phyloP scores from a whole-genome alignment of 2,797 vertebrate species.

The Tragelaphus oryx region DNA sequence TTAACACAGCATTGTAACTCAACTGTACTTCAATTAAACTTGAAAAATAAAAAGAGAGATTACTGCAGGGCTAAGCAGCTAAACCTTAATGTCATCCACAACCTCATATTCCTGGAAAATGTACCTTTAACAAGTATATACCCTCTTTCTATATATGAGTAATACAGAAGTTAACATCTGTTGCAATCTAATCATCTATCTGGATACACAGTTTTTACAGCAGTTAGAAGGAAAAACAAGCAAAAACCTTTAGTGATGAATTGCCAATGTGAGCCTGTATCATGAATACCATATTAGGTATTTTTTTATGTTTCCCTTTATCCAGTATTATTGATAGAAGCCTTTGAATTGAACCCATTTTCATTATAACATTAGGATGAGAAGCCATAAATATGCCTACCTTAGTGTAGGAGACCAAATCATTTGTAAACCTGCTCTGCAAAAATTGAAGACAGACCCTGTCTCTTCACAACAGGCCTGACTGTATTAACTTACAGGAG shows the following conservation, averaged over 20 bases:
- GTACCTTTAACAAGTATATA: slow-evolving; percentile 3
- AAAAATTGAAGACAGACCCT: slow-evolving; percentile 50
- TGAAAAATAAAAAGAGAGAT: neutral
- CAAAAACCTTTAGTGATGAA: slow-evolving; percentile 68
- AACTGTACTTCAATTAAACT: neutral
- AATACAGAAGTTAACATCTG: slow-evolving; percentile 71
- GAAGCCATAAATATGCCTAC: slow-evolving; percentile 63
- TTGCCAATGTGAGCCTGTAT: slow-evolving; percentile 61
- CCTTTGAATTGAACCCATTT: slow-evolving; percentile 67
- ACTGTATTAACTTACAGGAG: slow-evolving; percentile 15
- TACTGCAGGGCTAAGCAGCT: neutral
- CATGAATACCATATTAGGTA: slow-evolving; percentile 58
- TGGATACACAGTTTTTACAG: slow-evolving; percentile 70
- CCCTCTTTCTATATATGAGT: neutral
- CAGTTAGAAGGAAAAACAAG: neutral
- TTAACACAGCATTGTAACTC: neutral
- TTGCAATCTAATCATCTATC: slow-evolving; percentile 72
- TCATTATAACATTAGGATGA: slow-evolving; percentile 67
- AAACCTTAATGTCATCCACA: neutral
- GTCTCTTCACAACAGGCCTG: neutral
- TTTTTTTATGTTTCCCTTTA: slow-evolving; percentile 57
- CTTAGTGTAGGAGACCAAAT: slow-evolving; percentile 45
- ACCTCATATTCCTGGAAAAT: neutral
- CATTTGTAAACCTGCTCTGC: slow-evolving; percentile 58
- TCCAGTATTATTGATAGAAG: slow-evolving; percentile 52